Conservation (phyloP, 2,888 invertebrate species). For the Melanophora roralis region DNA sequence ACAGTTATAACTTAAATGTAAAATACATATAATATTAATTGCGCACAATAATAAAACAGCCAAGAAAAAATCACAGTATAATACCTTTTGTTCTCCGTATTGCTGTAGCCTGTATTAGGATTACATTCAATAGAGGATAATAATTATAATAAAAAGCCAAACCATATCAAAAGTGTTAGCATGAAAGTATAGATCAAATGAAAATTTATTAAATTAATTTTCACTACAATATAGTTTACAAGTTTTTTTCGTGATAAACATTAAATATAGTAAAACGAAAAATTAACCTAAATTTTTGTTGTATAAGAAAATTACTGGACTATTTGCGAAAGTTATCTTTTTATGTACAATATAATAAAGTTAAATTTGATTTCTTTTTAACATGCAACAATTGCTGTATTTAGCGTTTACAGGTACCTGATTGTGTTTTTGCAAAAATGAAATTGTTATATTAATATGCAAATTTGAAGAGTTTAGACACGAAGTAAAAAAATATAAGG, state of each 20-base stretch:
- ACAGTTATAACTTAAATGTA: constrained; percentile 76
- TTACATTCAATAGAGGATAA: constrained; percentile 33
- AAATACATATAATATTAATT: constrained; percentile 77
- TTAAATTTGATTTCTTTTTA: constrained; percentile 29
- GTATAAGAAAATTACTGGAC: neutral
- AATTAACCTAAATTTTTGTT: constrained; percentile 6
- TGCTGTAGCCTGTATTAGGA: constrained; percentile 71
- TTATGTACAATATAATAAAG: neutral
- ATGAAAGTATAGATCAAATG: constrained; percentile 55
- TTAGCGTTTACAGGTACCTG: neutral
- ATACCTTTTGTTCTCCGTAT: constrained; percentile 77
- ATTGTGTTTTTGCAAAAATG: constrained; percentile 7
- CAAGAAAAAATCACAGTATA: constrained; percentile 77
- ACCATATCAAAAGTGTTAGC: constrained; percentile 50
- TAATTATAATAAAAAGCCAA: constrained; percentile 19
- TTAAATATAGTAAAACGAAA: neutral
- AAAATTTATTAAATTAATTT: constrained; percentile 6
- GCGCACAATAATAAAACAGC: constrained; percentile 77
- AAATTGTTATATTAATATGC: neutral
- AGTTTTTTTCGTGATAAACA: neutral
- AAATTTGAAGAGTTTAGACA: neutral
- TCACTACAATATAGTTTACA: constrained; percentile 4
- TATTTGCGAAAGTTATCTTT: constrained; percentile 19
- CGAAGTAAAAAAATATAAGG: neutral
- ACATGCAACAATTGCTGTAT: constrained; percentile 46